These are phyloP conservation scores for Tringa solitaria DNA, from an alignment of 2,113 vertebrate genomes.

Conservation along the genomic window DNA sequence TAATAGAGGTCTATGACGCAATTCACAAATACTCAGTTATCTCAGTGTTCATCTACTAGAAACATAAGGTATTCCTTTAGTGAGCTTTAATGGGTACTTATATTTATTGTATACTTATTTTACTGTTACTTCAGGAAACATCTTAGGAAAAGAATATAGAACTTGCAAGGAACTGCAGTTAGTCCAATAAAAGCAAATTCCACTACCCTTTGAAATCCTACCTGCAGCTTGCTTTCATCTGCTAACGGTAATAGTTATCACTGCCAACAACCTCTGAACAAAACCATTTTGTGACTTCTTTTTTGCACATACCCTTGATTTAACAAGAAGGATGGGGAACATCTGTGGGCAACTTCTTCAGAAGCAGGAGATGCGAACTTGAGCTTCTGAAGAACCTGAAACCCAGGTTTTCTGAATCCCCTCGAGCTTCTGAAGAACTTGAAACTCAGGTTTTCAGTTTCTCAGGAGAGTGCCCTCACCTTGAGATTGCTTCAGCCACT, in stretches of 20 bases:
- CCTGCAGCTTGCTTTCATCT: slow-evolving; percentile 55
- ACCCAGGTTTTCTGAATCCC: background rate
- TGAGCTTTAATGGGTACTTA: slow-evolving; percentile 3
- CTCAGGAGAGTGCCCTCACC: background rate
- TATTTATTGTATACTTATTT: slow-evolving; percentile 12
- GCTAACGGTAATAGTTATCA: background rate
- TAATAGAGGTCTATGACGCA: background rate
- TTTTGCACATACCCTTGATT: background rate
- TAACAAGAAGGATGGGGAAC: slow-evolving; percentile 26
- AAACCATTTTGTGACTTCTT: background rate
- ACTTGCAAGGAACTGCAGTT: slow-evolving; percentile 8
- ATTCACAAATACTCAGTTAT: slow-evolving; percentile 7
- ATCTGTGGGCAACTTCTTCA: background rate
- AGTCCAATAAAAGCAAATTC: slow-evolving; percentile 54
- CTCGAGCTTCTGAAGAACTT: background rate
- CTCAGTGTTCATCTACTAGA: background rate
- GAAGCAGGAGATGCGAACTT: background rate
- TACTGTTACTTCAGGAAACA: slow-evolving; percentile 31
- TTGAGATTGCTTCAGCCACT: background rate
- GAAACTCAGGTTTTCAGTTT: background rate
- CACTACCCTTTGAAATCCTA: slow-evolving; percentile 51
- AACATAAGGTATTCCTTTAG: slow-evolving; percentile 9
- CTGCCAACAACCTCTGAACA: slow-evolving; percentile 39
- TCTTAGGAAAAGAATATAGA: slow-evolving; percentile 3
- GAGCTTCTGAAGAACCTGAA: background rate